Base-by-base conservation (phyloP, 2,797 vertebrate species). In the Eurystomus glaucurus region DNA sequence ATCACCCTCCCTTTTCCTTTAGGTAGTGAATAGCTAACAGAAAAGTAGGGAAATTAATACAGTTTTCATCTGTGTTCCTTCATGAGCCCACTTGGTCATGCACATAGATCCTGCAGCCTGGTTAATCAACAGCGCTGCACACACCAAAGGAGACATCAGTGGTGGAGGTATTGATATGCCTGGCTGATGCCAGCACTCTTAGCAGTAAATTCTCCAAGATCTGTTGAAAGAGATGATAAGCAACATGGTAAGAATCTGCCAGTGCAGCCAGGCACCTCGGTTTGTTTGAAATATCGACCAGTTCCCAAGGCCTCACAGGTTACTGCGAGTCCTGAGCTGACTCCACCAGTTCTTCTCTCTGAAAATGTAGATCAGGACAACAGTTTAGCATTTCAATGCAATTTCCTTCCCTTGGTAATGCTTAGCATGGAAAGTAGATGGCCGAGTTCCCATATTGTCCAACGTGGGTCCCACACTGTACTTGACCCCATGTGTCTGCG, bases 231-330 rank as follows among this genome's bases (percentile, higher is more conserved):
- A 85, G 60, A 45, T 71, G 76, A 43, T 28, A 78, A 82, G 33
- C 85, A 87, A 33, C 29, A 5, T 8, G 43, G 83, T 41, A 68
- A 57, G 35, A 72, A 70, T 64, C 70, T 71, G 68, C 61, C 77
- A 86, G 62, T 13, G 26, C 70, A 74, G 35, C 80, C 2, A 1
- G 71, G n/a, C 70, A 70, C 55, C 43, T 85, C 37, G 25, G 18
- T 54, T 81, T 76, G 76, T 71, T 80, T n/a, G 14, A 84, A 90
- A 37, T 75, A 75, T 10, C 62, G 14, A 77, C 60, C 55, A 50
- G 48, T 89, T 95, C 76, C 71, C 90, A 94, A 69, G 90, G 81
- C 77, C 88, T 78, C 68, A 19, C 79, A 95, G 93, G 95, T 93
- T 96, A 81, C 88, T 68, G 46, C 0, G 4, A 82, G 86, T 74